Evolutionary conservation across 2,113 vertebrate genomes (phyloP), one percentile per base, ranked within the genome.

Genomic region (Rana temporaria): DNA sequence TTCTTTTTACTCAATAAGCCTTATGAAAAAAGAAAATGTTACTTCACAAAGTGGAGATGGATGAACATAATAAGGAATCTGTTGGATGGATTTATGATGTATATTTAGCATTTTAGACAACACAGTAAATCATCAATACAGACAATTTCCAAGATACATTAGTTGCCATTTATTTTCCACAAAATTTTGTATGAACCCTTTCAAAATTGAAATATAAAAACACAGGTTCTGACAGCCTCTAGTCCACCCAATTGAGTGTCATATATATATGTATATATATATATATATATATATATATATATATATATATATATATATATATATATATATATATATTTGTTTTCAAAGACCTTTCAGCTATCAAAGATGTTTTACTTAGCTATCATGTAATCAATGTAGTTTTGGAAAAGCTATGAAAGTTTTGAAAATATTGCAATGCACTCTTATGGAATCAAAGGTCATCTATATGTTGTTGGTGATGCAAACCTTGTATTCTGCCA

Each of bases 21-120:
- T 89, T 85, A 87, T 88, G 72, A 90, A 91, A 89, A 85, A 81
- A 85, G 42, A 86, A 89, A 87, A 85, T 83, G 69, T 88, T 89
- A 84, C 82, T 78, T 88, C 66, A 52, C 84, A 80, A 70, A 60
- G 86, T 89, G 87, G 85, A 92, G 89, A 93, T 91, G 87, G 90
- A 93, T 93, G 91, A 92, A 90, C 75, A 91, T 87, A 91, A 89
- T 91, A 88, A 89, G 60, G 2, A 57, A 89, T 87, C 86, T 89
- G 81, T 76, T 90, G 87, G 87, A 90, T 88, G 91, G 90, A 93
- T 92, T 93, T 93, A 93, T 92, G 91, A 88, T 90, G 72, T 89
- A 85, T 91, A 90, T 90, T 93, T 91, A 92, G 90, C 84, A 84
- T 89, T 60, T 70, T 69, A 90, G 93, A 91, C 89, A 93, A 89